phyloP scores from a whole-genome alignment of 2,797 vertebrate genomes.

The Petrocephalus schoutedeni region DNA sequence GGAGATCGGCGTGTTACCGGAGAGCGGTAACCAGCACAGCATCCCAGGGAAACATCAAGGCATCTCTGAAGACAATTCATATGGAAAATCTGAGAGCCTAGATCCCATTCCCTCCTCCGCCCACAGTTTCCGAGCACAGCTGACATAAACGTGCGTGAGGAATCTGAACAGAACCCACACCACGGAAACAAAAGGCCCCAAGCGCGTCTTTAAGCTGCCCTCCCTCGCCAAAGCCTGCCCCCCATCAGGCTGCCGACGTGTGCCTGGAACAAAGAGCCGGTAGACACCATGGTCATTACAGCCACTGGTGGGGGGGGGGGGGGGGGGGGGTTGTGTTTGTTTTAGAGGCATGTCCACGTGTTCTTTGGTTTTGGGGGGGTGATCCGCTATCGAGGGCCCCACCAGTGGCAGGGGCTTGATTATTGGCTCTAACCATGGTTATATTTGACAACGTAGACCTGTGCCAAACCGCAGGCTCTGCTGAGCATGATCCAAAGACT shows the following conservation, averaged over 20 bases:
- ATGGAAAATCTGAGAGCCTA: neutral
- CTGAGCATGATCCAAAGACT: neutral
- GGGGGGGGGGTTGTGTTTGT: neutral
- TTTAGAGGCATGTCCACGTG: neutral
- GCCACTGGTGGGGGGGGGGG: neutral
- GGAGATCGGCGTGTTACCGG: neutral
- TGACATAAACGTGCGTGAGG: neutral
- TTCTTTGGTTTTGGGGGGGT: neutral
- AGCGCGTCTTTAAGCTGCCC: neutral
- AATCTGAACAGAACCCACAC: neutral
- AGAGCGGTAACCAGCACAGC: neutral
- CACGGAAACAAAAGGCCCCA: neutral
- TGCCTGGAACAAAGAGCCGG: neutral
- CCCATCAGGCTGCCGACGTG: neutral
- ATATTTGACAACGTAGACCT: neutral
- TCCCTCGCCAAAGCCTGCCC: neutral
- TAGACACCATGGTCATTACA: neutral
- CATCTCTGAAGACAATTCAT: neutral
- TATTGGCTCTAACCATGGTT: neutral
- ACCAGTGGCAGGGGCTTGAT: neutral
- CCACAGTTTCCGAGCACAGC: neutral
- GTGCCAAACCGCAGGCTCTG: neutral
- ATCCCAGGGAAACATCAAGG: neutral
- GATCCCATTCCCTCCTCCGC: neutral
- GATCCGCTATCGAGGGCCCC: neutral